phyloP scores from a whole-genome alignment of 2,113 vertebrate species.

The Campylomormyrus numenius region DNA sequence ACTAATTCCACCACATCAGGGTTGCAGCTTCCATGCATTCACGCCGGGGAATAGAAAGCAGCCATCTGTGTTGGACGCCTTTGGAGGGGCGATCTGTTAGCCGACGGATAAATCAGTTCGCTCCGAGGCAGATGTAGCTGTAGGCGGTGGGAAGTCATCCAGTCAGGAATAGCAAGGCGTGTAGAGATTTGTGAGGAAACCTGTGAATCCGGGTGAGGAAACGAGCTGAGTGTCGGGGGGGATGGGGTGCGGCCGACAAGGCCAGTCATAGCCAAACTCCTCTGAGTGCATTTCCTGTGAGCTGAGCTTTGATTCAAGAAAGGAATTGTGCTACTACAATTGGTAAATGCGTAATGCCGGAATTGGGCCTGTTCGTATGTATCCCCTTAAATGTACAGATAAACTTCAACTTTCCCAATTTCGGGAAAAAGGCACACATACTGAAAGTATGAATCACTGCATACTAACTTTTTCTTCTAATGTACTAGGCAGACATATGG shows the following conservation, averaged over 20 bases:
- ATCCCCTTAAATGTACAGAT: background rate
- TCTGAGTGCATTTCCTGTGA: background rate
- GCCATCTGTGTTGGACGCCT: background rate
- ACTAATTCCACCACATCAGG: background rate
- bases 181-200: constrained; percentile 11
- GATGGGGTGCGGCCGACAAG: background rate
- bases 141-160: background rate
- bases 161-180: background rate
- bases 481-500: background rate
- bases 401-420: background rate
- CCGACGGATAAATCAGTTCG: background rate
- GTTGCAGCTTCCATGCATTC: background rate
- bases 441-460: background rate
- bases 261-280: background rate
- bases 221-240: background rate
- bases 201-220: constrained; percentile 5
- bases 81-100: background rate
- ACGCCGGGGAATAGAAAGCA: background rate
- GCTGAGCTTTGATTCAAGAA: background rate
- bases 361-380: background rate
- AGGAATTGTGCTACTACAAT: background rate
- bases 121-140: background rate
- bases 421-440: background rate
- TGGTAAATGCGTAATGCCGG: background rate
- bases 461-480: background rate